Conservation (phyloP, 2,888 invertebrate species). For the Rhaphigaster nebulosa region DNA sequence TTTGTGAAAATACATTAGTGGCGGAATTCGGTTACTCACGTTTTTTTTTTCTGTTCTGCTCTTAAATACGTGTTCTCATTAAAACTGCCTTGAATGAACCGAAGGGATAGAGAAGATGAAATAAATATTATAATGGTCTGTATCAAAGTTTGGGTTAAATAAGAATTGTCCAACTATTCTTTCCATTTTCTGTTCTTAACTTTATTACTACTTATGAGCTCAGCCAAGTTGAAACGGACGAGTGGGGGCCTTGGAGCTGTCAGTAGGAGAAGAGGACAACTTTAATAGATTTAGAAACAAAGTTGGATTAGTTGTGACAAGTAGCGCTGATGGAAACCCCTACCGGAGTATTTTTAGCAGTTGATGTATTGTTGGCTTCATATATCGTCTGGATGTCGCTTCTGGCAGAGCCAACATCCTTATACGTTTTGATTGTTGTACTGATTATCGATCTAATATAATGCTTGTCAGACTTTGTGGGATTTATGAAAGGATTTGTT, state of each 20-base stretch:
- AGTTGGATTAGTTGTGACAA: constrained; percentile 24
- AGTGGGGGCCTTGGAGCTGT: not conserved
- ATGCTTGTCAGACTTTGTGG: not conserved
- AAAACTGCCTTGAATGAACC: no score
- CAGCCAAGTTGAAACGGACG: not conserved
- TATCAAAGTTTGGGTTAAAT: not conserved
- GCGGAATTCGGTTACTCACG: no score
- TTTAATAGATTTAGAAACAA: constrained; percentile 17
- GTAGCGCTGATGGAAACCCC: not conserved
- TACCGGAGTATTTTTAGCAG: not conserved
- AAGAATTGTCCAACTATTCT: not conserved
- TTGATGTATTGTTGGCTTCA: not conserved
- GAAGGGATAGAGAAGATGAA: no score
- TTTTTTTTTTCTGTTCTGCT: no score
- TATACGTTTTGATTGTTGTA: not conserved
- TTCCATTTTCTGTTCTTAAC: not conserved
- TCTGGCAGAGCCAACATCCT: not conserved
- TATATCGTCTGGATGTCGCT: not conserved
- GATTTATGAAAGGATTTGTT: not conserved
- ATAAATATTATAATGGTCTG: no score
- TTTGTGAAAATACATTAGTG: no score
- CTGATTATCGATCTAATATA: not conserved
- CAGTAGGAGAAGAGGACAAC: not conserved
- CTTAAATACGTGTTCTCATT: no score
- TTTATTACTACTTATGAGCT: not conserved